A percentile compares a stretch with the other conserved stretches of the same genome.
phyloP scores from a whole-genome alignment of 2,888 invertebrate species.

The Hydroisotoma schaefferi region DNA sequence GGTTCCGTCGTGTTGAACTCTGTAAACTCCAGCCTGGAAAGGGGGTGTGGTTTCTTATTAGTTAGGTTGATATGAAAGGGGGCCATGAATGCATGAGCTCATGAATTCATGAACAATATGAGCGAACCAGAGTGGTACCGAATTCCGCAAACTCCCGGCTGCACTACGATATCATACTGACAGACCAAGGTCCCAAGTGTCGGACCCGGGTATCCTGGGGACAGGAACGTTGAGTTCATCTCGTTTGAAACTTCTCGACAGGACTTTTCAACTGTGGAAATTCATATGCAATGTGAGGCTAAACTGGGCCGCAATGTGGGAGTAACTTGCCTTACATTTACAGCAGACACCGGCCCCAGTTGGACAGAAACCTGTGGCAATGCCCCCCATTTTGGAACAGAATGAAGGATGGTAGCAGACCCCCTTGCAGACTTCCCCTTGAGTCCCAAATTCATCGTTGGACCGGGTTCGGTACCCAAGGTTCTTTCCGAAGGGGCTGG shows the following conservation, averaged over 20 bases:
- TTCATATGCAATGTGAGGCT: neutral
- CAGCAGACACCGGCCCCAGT: conserved; percentile 42
- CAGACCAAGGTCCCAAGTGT: conserved; percentile 45
- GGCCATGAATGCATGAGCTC: too few relatives aligned
- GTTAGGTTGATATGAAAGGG: too few relatives aligned
- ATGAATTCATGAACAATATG: neutral
- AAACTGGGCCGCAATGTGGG: neutral
- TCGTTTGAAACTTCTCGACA: conserved; percentile 36
- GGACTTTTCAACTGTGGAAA: conserved; percentile 32
- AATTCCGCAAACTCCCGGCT: conserved; percentile 43
- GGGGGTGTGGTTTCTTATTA: neutral
- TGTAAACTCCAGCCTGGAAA: conserved; percentile 41
- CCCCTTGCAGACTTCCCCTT: too few relatives aligned
- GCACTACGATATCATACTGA: conserved; percentile 42
- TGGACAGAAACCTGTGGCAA: conserved; percentile 28
- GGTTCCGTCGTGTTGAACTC: conserved; percentile 48
- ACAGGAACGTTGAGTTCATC: conserved; percentile 33
- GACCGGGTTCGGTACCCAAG: too few relatives aligned
- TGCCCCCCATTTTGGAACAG: conserved; percentile 37
- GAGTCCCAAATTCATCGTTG: too few relatives aligned
- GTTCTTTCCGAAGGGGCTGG: too few relatives aligned
- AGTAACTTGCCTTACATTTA: conserved; percentile 24
- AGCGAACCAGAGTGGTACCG: conserved; percentile 25
- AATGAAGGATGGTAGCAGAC: conserved; percentile 38
- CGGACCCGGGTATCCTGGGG: conserved; percentile 46